These are phyloP conservation scores for Phoxinus phoxinus DNA, from an alignment of 2,113 vertebrate species.

Conservation along the genomic window DNA sequence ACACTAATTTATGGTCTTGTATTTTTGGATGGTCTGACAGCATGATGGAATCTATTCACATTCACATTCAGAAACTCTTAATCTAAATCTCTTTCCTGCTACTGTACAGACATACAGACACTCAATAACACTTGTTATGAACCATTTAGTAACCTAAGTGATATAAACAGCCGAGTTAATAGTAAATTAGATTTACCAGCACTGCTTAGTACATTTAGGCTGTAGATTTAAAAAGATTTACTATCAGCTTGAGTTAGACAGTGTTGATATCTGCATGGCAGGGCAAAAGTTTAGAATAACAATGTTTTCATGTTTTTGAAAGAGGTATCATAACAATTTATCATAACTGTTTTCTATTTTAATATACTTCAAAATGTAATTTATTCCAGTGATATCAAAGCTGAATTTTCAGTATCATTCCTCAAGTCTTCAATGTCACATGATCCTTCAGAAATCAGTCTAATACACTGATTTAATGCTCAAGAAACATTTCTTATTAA, in stretches of 20 bases:
- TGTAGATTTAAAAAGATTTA: not conserved
- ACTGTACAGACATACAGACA: slow-evolving; percentile 17
- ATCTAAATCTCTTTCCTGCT: slow-evolving; percentile 47
- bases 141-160: not conserved
- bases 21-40: slow-evolving; percentile 74
- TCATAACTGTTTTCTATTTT: too few species aligned
- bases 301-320: too few species aligned
- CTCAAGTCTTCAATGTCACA: too few species aligned
- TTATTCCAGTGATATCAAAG: too few species aligned
- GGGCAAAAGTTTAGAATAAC: too few species aligned
- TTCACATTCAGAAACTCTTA: slow-evolving; percentile 59
- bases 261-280: not conserved
- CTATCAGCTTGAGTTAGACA: not conserved
- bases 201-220: not conserved
- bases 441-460: too few species aligned
- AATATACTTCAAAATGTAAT: too few species aligned
- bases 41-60: slow-evolving; percentile 64
- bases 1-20: slow-evolving; percentile 74
- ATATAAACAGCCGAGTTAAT: not conserved
- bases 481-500: too few species aligned
- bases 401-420: too few species aligned
- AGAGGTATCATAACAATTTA: too few species aligned
- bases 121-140: slow-evolving; percentile 27
- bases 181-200: not conserved
- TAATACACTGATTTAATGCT: too few species aligned